These are phyloP conservation scores for Cydia amplana DNA, from an alignment of 1,140 invertebrate species.

Conservation along the genomic window DNA sequence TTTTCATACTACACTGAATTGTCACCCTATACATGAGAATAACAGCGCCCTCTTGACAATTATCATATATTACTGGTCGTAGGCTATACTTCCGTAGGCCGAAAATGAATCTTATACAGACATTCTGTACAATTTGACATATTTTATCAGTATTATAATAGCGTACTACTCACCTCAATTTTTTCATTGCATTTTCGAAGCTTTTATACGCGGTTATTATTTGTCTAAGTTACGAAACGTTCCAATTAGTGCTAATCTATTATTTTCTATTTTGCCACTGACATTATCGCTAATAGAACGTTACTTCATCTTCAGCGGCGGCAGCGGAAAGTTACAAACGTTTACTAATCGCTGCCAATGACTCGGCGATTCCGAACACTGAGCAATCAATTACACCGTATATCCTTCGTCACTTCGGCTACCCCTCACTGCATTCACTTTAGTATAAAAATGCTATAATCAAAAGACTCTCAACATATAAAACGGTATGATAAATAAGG, in stretches of 20 bases:
- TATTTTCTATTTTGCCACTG: neutral
- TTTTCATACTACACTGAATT: too few species aligned
- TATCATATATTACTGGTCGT: too few species aligned
- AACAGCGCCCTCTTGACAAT: too few species aligned
- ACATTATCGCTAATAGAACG: conserved; percentile 9
- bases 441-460: conserved; percentile 16
- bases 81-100: too few species aligned
- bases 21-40: too few species aligned
- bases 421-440: conserved; percentile 1
- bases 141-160: too few species aligned
- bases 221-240: neutral
- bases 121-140: too few species aligned
- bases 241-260: neutral
- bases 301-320: conserved; percentile 11
- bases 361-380: conserved; percentile 10
- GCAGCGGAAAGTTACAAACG: conserved; percentile 12
- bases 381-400: conserved; percentile 30
- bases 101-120: too few species aligned
- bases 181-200: too few species aligned
- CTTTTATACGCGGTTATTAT: neutral
- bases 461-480: neutral
- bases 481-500: too few species aligned
- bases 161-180: too few species aligned
- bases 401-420: conserved; percentile 13
- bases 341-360: conserved; percentile 14